Base-by-base conservation (phyloP, 1,140 invertebrate species). In the Hetaerina americana region DNA sequence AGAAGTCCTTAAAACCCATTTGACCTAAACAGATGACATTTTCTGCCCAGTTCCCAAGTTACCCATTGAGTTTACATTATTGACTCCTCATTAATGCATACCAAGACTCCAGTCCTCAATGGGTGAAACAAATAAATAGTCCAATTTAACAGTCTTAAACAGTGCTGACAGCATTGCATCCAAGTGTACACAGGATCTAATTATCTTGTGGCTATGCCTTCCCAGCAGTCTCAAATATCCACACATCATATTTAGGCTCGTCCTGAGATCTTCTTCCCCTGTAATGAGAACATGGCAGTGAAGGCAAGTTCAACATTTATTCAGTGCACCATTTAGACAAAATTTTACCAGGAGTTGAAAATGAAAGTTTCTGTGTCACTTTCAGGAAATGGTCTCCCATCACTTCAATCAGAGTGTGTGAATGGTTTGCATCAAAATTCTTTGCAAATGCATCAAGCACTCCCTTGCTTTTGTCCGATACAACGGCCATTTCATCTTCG, bases 311-410 rank as follows among this genome's bases (percentile, higher is more conserved):
- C n/a, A n/a, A n/a, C n/a, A n/a, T n/a, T n/a, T n/a, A n/a, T n/a
- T n/a, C n/a, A n/a, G n/a, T n/a, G n/a, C n/a, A n/a, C n/a, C n/a
- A n/a, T n/a, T n/a, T n/a, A n/a, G n/a, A n/a, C n/a, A n/a, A n/a
- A n/a, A n/a, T n/a, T n/a, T n/a, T n/a, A n/a, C n/a, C n/a, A n/a
- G n/a, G n/a, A 18, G 10, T 10, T 3, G 10, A 3, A 12, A 1
- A 18, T 18, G 15, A 3, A 57, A 57, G 40, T n/a, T 10, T 57
- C 40, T n/a, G 15, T n/a, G 22, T 57, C 15, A 57, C 40, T 57
- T 57, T 57, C 3, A 57, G 40, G 76, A 88, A 86, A 72, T 85
- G 86, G 70, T 87, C 85, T 75, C 86, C 83, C 15, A 88, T 76
- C 31, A 80, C 78, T 77, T 88, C 85, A 27, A 86, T 70, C 1